Conservation (phyloP, 2,888 invertebrate genomes). For the Eretmocerus hayati region DNA sequence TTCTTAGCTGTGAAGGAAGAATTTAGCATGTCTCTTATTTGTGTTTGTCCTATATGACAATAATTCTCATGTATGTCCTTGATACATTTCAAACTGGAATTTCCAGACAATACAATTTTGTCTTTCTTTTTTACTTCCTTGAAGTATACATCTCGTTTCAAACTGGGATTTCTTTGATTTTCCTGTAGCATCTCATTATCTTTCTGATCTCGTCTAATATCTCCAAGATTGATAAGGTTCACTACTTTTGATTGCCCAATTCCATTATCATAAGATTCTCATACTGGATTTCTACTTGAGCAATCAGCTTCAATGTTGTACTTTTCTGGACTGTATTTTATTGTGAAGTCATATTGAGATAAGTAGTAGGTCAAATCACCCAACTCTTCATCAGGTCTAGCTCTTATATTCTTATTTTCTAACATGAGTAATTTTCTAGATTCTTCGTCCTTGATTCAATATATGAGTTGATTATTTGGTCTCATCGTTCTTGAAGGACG, state of each 20-base stretch:
- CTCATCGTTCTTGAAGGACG: too few species aligned
- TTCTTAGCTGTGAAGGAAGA: conserved; percentile 3
- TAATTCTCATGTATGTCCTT: conserved; percentile 10
- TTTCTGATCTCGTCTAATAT: conserved; percentile 7
- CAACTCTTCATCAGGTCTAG: too few species aligned
- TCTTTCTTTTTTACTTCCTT: conserved; percentile 8
- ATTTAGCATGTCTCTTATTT: background rate
- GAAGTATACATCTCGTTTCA: background rate
- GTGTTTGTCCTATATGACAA: conserved; percentile 10
- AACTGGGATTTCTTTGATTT: conserved; percentile 2
- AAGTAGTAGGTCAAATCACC: conserved; percentile 15
- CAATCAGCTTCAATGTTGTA: conserved; percentile 16
- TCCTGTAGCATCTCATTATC: conserved; percentile 2
- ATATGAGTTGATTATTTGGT: too few species aligned
- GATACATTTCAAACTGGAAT: conserved; percentile 6
- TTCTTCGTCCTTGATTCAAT: too few species aligned
- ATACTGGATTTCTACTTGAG: conserved; percentile 23
- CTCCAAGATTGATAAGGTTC: conserved; percentile 9
- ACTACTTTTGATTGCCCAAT: conserved; percentile 14
- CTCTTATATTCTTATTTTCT: too few species aligned
- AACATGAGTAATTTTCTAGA: too few species aligned
- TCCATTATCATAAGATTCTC: conserved; percentile 16
- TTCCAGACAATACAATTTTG: conserved; percentile 14
- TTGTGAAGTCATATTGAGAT: conserved; percentile 17
- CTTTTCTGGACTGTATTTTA: conserved; percentile 15